phyloP scores from a whole-genome alignment of 2,888 invertebrate genomes.

The Coelopa pilipes region DNA sequence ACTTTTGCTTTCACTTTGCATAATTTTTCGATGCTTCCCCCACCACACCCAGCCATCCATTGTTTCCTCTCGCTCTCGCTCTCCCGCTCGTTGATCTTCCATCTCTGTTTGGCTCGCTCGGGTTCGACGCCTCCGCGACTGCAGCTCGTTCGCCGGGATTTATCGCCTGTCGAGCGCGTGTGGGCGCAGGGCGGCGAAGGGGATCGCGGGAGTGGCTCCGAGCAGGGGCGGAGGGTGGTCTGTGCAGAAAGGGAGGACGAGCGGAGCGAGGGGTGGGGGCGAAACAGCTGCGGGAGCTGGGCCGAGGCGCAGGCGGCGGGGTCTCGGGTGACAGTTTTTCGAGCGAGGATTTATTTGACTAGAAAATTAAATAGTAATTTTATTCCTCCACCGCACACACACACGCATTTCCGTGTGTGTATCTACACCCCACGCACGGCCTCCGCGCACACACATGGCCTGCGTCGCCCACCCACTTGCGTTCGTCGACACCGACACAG shows the following conservation, averaged over 20 bases:
- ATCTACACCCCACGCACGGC: background rate
- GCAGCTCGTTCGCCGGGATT: background rate
- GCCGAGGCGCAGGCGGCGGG: background rate
- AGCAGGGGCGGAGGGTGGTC: too few relatives aligned
- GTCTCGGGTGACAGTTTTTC: conserved; percentile 19
- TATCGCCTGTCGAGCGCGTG: too few relatives aligned
- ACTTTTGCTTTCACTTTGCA: conserved; percentile 1
- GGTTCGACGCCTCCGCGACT: background rate
- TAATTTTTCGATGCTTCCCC: background rate
- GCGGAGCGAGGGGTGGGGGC: too few relatives aligned
- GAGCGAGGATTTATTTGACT: conserved; percentile 41
- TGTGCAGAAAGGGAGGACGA: too few relatives aligned
- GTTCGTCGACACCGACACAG: too few relatives aligned
- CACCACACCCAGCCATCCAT: background rate
- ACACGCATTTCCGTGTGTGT: background rate
- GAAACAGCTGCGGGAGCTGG: background rate
- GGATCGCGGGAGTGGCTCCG: too few relatives aligned
- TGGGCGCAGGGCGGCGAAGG: too few relatives aligned
- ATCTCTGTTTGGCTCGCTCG: background rate
- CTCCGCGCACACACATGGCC: background rate
- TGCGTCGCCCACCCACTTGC: background rate
- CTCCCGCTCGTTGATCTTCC: background rate
- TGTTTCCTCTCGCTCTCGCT: background rate
- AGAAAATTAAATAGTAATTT: conserved; percentile 40
- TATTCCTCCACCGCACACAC: conserved; percentile 2